A percentile compares a stretch with the other conserved stretches of the same genome.
phyloP scores from a whole-genome alignment of 2,888 invertebrate genomes.

The Eulithis prunata region DNA sequence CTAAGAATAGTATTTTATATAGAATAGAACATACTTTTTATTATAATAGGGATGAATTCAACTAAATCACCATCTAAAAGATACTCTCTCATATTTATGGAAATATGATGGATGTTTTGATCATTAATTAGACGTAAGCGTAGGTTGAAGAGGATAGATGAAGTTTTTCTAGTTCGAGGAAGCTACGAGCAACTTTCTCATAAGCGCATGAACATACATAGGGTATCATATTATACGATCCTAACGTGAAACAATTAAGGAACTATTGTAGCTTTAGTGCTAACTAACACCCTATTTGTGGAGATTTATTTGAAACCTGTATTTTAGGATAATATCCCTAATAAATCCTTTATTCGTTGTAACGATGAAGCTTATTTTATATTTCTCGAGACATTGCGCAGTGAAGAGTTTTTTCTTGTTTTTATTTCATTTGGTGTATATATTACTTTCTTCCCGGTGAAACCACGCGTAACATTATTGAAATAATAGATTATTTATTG shows the following conservation, averaged over 20 bases:
- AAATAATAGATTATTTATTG: no score
- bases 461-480: no score
- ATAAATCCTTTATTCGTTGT: neutral
- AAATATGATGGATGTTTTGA: neutral
- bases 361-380: neutral
- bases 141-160: conserved; percentile 10
- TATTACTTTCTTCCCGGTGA: no score
- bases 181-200: conserved; percentile 31
- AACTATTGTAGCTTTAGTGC: conserved; percentile 19
- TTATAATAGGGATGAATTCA: neutral
- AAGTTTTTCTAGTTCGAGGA: conserved; percentile 7
- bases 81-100: neutral
- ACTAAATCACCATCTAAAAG: neutral
- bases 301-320: conserved; percentile 9
- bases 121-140: neutral
- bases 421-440: no score
- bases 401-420: no score
- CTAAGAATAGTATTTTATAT: no score
- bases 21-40: neutral
- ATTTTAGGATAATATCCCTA: neutral
- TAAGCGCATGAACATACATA: conserved; percentile 42
- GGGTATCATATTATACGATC: conserved; percentile 46
- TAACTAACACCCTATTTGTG: conserved; percentile 8
- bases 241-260: conserved; percentile 52
- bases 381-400: neutral